Evolutionary conservation across 92 coral and sea anemone genomes (phyloP), one percentile per base, ranked within the genome.

Genomic region (Palythoa heliodiscus): DNA sequence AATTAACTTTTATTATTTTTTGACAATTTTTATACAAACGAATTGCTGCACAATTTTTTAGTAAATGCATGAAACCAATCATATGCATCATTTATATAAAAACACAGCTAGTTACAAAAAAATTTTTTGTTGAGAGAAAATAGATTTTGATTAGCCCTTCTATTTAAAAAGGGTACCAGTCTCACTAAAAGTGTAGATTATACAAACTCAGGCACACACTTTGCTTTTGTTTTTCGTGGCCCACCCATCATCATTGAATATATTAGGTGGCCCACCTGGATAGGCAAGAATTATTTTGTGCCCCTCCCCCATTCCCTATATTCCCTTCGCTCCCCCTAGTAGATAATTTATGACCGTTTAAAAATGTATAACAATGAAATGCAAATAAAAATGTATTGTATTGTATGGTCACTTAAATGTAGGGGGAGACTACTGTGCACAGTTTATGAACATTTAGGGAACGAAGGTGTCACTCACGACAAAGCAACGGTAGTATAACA

Each of bases 91-190:
- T 43, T 3, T 43, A 43, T 73, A 5, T 52, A 24, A 52, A 23
- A 75, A 4, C 79, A n/a, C 52, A 75, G 50, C 79, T 47, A 75
- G 79, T 75, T 50, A 75, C 61, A 50, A 22, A 20, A 52, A 75
- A 75, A 75, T 52, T 50, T 52, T 75, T 75, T 66, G 79, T 75
- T 75, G 79, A 75, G 79, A 75, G 64, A 75, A 75, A 75, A 52
- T 75, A 75, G 79, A 75, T 75, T 75, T 75, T 52, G 79, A 12
- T 75, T 58, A 75, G 3, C 61, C 38, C 79, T 75, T 75, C 60
- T 75, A 75, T 75, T 75, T 75, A 52, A 75, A 75, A 75, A 75
- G 79, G 78, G 29, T 43, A 47, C 55, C 60, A 73, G 29, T 73
- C 77, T 73, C 43, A 48, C 48, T 73, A 47, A 47, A 48, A 73